Conservation (phyloP, 2,113 vertebrate species). For the Otus sunia region DNA sequence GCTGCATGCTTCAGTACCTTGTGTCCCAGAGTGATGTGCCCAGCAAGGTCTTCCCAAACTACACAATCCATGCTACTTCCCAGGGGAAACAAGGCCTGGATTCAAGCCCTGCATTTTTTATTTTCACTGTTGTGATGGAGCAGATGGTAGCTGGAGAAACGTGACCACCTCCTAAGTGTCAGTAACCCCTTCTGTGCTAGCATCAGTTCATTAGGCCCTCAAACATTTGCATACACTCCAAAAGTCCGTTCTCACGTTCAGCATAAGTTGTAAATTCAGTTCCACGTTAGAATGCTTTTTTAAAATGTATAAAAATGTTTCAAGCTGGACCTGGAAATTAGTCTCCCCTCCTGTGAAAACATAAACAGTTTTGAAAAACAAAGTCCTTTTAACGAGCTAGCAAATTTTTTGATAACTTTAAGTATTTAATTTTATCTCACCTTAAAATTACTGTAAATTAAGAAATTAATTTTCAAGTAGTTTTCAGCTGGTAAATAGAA, state of each 20-base stretch:
- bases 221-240: neutral
- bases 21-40: too few species aligned
- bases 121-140: neutral
- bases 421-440: neutral
- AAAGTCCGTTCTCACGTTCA: neutral
- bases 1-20: rapidly evolving
- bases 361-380: neutral
- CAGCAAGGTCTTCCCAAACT: neutral
- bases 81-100: neutral
- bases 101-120: neutral
- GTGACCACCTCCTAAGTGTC: neutral
- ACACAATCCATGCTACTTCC: neutral
- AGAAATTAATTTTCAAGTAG: neutral
- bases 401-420: neutral
- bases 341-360: neutral
- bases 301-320: neutral
- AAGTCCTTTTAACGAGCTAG: neutral
- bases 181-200: neutral
- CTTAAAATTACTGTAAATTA: neutral
- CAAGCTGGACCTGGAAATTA: neutral
- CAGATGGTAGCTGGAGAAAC: neutral
- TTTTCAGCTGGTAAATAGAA: neutral
- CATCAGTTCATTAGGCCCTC: too few species aligned
- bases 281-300: neutral
- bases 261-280: neutral